Conservation (phyloP, 1,140 invertebrate species). For the Periplaneta americana region DNA sequence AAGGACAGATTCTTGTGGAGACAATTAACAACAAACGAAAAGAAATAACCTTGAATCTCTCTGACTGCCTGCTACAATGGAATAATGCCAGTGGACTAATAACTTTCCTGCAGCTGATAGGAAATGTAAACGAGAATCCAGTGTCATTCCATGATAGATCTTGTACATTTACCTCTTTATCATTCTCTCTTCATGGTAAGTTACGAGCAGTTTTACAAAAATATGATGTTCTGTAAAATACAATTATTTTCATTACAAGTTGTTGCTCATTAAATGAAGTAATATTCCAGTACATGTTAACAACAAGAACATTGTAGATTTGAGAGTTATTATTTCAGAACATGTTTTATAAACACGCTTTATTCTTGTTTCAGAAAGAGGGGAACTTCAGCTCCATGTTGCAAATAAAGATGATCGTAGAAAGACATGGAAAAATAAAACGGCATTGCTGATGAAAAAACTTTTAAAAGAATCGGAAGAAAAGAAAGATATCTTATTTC, state of each 20-base stretch:
- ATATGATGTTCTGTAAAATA: background rate
- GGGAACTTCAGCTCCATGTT: background rate
- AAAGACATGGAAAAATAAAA: background rate
- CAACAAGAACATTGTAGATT: too few relatives aligned
- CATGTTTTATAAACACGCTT: too few relatives aligned
- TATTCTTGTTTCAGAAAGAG: conserved; percentile 2
- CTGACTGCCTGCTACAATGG: background rate
- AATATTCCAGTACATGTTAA: too few relatives aligned
- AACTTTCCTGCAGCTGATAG: background rate
- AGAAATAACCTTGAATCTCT: background rate
- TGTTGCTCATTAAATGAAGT: too few relatives aligned
- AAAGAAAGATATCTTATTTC: conserved; percentile 15
- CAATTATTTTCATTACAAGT: too few relatives aligned
- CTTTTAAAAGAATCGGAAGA: background rate
- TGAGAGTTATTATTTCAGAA: too few relatives aligned
- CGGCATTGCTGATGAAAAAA: background rate
- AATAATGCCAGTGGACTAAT: background rate
- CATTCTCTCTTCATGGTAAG: background rate
- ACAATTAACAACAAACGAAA: background rate
- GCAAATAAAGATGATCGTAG: background rate
- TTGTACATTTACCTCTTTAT: background rate
- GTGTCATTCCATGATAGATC: background rate
- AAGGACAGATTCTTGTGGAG: background rate
- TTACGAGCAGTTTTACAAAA: background rate
- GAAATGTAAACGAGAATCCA: background rate